Percentiles rank a stretch among this genome's conserved stretches.
Conservation (phyloP, 2,797 vertebrate genomes). For the Cynopterus sphinx region DNA sequence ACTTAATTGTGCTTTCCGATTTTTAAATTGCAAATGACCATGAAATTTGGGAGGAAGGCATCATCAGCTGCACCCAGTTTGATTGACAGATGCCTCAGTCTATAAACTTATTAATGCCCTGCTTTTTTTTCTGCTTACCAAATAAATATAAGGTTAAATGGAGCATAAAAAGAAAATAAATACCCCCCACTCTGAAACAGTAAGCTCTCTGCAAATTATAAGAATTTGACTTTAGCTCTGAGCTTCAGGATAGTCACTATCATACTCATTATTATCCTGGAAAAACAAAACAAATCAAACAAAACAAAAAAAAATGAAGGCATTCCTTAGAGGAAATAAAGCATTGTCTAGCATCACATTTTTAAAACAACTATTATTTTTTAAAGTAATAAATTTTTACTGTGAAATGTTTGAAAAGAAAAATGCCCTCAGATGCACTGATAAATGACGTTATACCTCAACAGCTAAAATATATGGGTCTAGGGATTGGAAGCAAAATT, state of each 20-base stretch:
- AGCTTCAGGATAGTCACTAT: neutral
- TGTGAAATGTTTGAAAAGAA: constrained; percentile 32
- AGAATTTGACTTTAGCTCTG: neutral
- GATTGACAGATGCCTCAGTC: neutral
- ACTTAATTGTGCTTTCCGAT: constrained; percentile 24
- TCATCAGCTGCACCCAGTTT: neutral
- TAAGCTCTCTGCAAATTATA: neutral
- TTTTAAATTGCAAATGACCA: constrained; percentile 1
- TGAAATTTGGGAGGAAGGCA: neutral
- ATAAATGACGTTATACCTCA: neutral
- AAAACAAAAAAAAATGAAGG: neutral
- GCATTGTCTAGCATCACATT: neutral
- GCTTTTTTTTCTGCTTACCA: neutral
- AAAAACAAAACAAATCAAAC: neutral
- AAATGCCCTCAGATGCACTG: neutral
- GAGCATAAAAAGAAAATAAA: neutral
- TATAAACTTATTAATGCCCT: neutral
- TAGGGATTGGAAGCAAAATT: neutral
- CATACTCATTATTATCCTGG: neutral
- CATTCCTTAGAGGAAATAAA: neutral
- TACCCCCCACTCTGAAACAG: neutral
- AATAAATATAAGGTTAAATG: neutral
- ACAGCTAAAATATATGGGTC: neutral
- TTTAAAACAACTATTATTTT: constrained; percentile 41
- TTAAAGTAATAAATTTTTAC: neutral